These are phyloP conservation scores for Nesoenas mayeri DNA, from an alignment of 2,113 vertebrate species.

Conservation along the genomic window DNA sequence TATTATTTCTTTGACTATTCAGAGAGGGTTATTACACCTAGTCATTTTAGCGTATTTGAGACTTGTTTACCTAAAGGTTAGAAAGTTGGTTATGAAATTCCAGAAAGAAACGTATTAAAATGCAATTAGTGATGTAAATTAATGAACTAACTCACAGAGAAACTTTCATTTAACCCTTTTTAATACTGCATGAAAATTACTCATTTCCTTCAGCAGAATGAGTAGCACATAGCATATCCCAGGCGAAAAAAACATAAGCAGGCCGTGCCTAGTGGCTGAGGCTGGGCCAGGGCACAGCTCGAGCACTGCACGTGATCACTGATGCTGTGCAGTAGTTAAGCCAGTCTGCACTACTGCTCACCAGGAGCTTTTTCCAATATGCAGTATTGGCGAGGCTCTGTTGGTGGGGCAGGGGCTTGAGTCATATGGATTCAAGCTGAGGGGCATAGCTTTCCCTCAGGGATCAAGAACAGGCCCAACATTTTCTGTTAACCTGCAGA, in stretches of 20 bases:
- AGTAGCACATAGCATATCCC: neutral
- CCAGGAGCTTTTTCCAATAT: neutral
- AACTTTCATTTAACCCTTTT: neutral
- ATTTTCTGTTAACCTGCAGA: neutral
- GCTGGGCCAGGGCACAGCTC: neutral
- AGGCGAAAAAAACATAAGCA: neutral
- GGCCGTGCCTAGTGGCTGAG: fast-evolving
- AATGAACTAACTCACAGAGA: neutral
- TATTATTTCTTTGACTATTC: neutral
- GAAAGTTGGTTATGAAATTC: neutral
- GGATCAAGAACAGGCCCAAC: neutral
- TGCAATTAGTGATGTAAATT: neutral
- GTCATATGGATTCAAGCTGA: fast-evolving
- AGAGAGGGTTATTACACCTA: neutral
- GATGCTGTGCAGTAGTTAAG: neutral
- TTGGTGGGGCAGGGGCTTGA: neutral
- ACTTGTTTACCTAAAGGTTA: neutral
- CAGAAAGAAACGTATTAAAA: neutral
- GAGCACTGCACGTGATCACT: fast-evolving
- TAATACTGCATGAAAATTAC: neutral
- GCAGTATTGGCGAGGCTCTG: neutral
- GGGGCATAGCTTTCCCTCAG: neutral
- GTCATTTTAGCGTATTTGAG: neutral
- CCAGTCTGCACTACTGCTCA: neutral
- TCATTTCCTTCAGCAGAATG: neutral